Conservation (phyloP, 1,140 invertebrate genomes). For the Brachionus asplanchnoidis region DNA sequence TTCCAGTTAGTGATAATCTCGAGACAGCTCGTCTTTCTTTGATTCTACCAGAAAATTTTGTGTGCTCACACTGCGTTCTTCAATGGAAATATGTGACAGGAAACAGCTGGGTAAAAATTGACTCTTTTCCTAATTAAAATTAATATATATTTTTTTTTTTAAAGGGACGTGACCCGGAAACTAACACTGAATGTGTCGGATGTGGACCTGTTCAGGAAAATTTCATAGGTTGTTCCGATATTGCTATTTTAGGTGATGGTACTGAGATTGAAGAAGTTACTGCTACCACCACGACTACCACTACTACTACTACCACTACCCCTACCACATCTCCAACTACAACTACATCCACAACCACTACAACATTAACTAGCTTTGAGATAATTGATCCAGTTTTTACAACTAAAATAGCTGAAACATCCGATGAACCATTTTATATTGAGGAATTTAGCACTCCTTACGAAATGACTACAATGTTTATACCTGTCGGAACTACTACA, state of each 20-base stretch:
- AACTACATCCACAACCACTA: background rate
- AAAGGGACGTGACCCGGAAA: constrained; percentile 19
- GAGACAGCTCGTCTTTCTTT: background rate
- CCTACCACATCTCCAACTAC: background rate
- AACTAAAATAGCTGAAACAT: background rate
- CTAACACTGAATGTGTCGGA: constrained; percentile 43
- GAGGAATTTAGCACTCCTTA: background rate
- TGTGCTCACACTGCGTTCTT: constrained; percentile 10
- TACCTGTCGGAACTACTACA: background rate
- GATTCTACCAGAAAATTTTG: background rate
- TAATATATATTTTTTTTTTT: background rate
- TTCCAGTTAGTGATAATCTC: background rate
- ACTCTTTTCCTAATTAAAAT: background rate
- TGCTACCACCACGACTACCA: background rate
- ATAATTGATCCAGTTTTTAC: background rate
- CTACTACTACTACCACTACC: background rate
- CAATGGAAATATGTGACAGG: constrained; percentile 40
- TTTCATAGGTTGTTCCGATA: constrained; percentile 48
- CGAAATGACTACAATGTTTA: background rate
- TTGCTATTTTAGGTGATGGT: constrained; percentile 43
- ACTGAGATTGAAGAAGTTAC: constrained; percentile 1
- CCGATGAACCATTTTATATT: background rate
- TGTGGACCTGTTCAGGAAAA: constrained; percentile 48
- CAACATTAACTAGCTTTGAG: background rate
- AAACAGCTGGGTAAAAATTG: constrained; percentile 5